Base-by-base conservation (phyloP, 2,113 vertebrate genomes). In the Silurus asotus region DNA sequence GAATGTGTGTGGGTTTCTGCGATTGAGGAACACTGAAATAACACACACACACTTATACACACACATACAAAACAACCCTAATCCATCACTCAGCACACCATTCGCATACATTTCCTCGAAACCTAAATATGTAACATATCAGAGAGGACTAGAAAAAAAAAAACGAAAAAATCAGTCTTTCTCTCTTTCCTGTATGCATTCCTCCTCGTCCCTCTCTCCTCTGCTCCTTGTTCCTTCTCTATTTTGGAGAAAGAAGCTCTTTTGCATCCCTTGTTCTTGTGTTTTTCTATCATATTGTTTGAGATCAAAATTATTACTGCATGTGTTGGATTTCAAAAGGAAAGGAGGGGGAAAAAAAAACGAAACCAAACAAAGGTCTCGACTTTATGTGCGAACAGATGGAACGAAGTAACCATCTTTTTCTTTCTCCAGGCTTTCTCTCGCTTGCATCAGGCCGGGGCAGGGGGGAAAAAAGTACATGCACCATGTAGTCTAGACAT, bases 241-340 rank as follows among this genome's bases (percentile, higher is more conserved):
- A 88, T 90, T 89, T 92, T 91, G 91, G 89, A 93, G 90, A 91
- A 94, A 93, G 90, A 93, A 90, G 91, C 91, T 92, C 89, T 92
- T 93, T 93, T 93, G 93, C 93, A 94, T 94, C 92, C 90, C 89
- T 90, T 91, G 92, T 91, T 93, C 89, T 92, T 92, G 92, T 91
- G 87, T 93, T 93, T 92, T 93, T 93, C 84, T 91, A 88, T 92
- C 90, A 89, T 91, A 86, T 89, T 88, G 93, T 94, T 93, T 92
- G 90, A 88, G 90, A 90, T 92, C 91, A 92, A 93, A 37, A 92
- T 90, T 93, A 87, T 37, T 92, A 93, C 91, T 92, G 93, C 93
- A 94, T 94, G 94, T 91, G 37, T 90, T 91, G 90, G 90, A 83
- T 87, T 81, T 23, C 90, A 91, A 90, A 87, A 90, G 92, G 89